phyloP scores from a whole-genome alignment of 2,888 invertebrate genomes.

The Aleiodes leptofemur region DNA sequence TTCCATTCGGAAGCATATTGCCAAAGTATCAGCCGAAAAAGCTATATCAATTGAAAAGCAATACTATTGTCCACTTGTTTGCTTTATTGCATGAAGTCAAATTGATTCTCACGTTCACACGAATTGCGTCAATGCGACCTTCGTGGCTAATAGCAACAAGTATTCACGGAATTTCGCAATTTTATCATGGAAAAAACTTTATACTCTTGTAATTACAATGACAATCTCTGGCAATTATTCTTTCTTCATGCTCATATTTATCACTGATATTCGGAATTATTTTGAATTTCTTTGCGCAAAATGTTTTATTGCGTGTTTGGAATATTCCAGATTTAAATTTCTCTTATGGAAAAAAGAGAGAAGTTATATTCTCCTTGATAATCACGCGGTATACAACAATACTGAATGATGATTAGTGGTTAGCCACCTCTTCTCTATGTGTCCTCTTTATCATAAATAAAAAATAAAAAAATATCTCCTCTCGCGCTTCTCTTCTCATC shows the following conservation, averaged over 20 bases:
- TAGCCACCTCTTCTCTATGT: slow-evolving; percentile 24
- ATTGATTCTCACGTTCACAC: neutral
- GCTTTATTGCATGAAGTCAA: neutral
- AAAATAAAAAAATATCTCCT: neutral
- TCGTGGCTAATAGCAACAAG: neutral
- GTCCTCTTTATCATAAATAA: neutral
- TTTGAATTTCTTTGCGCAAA: too few species aligned
- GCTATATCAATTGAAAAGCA: too few species aligned
- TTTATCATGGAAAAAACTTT: neutral
- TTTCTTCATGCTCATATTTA: too few species aligned
- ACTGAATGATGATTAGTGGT: slow-evolving; percentile 10
- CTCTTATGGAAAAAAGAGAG: neutral
- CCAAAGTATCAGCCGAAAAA: too few species aligned
- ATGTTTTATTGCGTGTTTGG: too few species aligned
- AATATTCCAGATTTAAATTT: neutral
- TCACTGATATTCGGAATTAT: too few species aligned
- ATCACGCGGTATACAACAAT: slow-evolving; percentile 5
- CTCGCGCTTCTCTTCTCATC: neutral
- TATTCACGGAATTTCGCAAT: slow-evolving; percentile 15
- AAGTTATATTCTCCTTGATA: neutral
- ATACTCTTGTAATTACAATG: neutral
- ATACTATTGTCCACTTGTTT: too few species aligned
- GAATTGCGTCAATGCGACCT: slow-evolving; percentile 33
- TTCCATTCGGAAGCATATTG: too few species aligned
- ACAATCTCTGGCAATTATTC: neutral